Evolutionary conservation across 2,797 vertebrate genomes (phyloP), one percentile per base, ranked within the genome.

Genomic region (Dermochelys coriacea): DNA sequence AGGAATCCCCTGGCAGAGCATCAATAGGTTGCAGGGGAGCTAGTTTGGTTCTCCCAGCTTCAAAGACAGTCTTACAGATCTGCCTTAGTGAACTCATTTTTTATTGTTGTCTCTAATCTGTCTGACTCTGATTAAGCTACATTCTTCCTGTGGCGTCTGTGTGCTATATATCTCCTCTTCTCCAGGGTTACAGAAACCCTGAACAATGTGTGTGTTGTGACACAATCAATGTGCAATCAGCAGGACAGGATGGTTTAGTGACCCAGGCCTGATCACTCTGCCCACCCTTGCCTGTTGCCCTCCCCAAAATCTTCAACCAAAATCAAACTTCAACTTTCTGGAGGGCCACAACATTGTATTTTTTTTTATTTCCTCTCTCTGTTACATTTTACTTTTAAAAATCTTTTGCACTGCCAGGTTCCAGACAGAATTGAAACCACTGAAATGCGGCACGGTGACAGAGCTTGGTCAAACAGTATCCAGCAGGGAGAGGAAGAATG

Each of bases 1-100:
- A 19, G 4, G 8, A 9, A 64, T 78, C 88, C 0, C 0, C 29
- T 80, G 57, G 25, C 47, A 80, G 81, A 85, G 29, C 77, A 93
- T 45, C 45, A 68, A 6, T 37, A 41, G 9, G 6, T 50, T 8
- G 1, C 5, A 3, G 7, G 7, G 9, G 27, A 71, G 37, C 9
- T 1, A 52, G 0, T 51, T 37, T 68, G 29, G 3, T 1, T 88
- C 45, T 12, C 34, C 23, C 61, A 79, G 11, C 3, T 6, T 2
- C 2, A n/a, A 2, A 85, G 2, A 41, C 12, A 51, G 19, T 25
- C 34, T 34, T 68, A n/a, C 12, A 55, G 0, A 8, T 12, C 54
- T 31, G 15, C 41, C 54, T 55, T 27, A 27, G 54, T 55, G 54
- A 55, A 55, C 54, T 55, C 54, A n/a, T 93, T 25, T 31, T n/a